Evolutionary conservation across 2,113 vertebrate species (phyloP), one percentile per base, ranked within the genome.

Genomic region (Sisor rabdophorus): DNA sequence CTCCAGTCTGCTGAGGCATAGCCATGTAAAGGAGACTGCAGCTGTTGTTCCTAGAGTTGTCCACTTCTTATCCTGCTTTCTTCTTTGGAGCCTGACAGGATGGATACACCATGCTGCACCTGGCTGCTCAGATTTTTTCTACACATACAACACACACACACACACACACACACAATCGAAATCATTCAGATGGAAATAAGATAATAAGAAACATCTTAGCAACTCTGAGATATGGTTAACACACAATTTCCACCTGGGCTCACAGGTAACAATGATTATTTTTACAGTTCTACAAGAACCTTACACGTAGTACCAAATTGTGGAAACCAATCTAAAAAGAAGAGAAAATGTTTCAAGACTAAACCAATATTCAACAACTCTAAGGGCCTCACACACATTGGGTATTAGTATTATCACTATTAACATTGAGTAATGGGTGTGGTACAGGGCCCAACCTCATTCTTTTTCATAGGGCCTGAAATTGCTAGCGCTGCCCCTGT

Each of bases 31-130:
- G 68, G 71, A 68, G 65, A 58, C 47, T 79, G 73, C 76, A 81
- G 71, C 78, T 77, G 82, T 85, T 87, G 56, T 78, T 71, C 80
- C 78, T 77, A 47, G 73, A 78, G 77, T 83, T 80, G 77, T 84
- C 84, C 83, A 72, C 75, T 75, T 64, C 75, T 84, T 78, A 79
- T 78, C 81, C 80, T 17, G 24, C 56, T 54, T 79, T 71, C 78
- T 77, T 71, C 47, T 30, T 73, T 63, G 50, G 77, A 75, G 77
- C 79, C 87, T 91, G 89, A 93, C 92, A 93, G 88, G 87, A 83
- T 82, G 84, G 81, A 61, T 85, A 88, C 86, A 88, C 81, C 28
- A 75, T 85, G 84, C 76, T 89, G 82, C 89, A 82, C 89, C 86
- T 75, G 88, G 85, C 47, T 90, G 67, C 24, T 40, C 58, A 48